phyloP scores from a whole-genome alignment of 2,797 vertebrate species.

The Lepilemur ruficaudatus region DNA sequence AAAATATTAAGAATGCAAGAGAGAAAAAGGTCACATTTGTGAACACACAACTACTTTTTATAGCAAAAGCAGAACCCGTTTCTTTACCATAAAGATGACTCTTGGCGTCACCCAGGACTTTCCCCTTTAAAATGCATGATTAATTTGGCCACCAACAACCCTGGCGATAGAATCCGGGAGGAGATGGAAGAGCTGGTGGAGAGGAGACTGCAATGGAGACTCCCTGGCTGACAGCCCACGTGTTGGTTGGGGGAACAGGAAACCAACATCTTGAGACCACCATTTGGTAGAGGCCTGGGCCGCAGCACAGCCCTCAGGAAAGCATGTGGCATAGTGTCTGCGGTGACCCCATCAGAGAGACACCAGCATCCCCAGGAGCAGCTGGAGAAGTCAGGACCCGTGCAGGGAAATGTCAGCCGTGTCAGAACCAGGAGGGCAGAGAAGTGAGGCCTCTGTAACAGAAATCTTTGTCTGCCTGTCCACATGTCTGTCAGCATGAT shows the following conservation, averaged over 20 bases:
- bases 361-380: constrained; percentile 67
- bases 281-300: background rate
- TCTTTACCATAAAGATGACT: background rate
- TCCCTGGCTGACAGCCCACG: fast-evolving
- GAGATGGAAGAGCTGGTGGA: background rate
- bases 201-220: background rate
- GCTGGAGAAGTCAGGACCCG: constrained; percentile 78
- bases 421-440: constrained; percentile 77
- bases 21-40: background rate
- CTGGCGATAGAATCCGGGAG: background rate
- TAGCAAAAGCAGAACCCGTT: background rate
- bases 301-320: background rate
- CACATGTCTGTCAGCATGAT: constrained; percentile 85
- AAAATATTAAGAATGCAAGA: background rate
- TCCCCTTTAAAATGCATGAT: background rate
- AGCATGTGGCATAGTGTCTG: background rate
- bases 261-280: background rate
- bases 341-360: background rate
- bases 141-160: background rate
- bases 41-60: background rate
- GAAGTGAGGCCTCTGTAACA: constrained; percentile 78
- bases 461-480: constrained; percentile 81
- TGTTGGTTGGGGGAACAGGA: background rate
- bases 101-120: background rate
- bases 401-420: constrained; percentile 75